A percentile compares a stretch with the other conserved stretches of the same genome.
phyloP scores from a whole-genome alignment of 2,113 vertebrate genomes.

The Pterophyllum scalare region DNA sequence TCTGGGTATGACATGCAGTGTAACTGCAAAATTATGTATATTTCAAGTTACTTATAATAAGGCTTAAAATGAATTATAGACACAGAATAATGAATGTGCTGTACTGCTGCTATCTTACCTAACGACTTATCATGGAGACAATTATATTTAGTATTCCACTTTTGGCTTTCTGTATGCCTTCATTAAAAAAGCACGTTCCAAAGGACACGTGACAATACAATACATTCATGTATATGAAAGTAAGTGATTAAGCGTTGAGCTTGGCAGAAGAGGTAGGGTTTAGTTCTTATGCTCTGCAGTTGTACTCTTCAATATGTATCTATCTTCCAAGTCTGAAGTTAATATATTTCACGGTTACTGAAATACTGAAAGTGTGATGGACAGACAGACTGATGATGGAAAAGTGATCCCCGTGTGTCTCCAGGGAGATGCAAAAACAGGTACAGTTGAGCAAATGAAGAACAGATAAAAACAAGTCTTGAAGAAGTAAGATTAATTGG shows the following conservation, averaged over 20 bases:
- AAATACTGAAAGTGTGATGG: too few species aligned
- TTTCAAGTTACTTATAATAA: neutral
- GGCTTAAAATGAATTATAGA: neutral
- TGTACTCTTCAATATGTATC: too few species aligned
- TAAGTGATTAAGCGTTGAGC: too few species aligned
- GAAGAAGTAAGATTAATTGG: neutral
- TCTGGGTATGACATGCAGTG: neutral
- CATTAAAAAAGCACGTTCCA: neutral
- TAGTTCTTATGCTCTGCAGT: too few species aligned
- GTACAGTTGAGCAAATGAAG: neutral
- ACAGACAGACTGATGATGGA: too few species aligned
- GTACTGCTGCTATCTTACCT: neutral
- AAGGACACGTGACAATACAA: too few species aligned
- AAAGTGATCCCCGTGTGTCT: too few species aligned
- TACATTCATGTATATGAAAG: too few species aligned
- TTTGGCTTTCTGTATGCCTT: neutral
- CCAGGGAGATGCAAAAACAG: too few species aligned
- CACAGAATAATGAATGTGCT: neutral
- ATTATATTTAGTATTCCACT: neutral
- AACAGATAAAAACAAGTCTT: neutral
- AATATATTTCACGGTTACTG: too few species aligned
- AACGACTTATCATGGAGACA: neutral
- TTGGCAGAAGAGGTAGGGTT: too few species aligned
- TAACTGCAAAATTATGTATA: neutral
- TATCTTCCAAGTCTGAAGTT: too few species aligned